Evolutionary conservation across 2,888 invertebrate species (phyloP).

Genomic region (Chelonus formosanus): DNA sequence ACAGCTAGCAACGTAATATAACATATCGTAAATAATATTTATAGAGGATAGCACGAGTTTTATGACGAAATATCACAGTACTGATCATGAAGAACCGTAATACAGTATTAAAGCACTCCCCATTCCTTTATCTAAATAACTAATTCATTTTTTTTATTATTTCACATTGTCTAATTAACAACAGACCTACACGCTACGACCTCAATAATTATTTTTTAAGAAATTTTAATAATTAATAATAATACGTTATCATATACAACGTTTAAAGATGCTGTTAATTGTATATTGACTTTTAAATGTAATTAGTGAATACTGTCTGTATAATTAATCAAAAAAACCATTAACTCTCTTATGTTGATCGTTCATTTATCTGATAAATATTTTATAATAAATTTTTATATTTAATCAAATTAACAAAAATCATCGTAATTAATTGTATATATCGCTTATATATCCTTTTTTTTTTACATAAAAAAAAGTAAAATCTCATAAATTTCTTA

Average conservation of each 20-base stretch:
- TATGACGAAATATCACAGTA: slow-evolving; percentile 62
- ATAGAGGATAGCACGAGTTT: slow-evolving; percentile 45
- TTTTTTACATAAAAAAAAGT: no score
- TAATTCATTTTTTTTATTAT: slow-evolving; percentile 49
- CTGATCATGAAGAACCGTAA: slow-evolving; percentile 52
- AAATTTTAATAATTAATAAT: slow-evolving; percentile 53
- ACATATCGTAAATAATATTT: slow-evolving; percentile 12
- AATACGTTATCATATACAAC: slow-evolving; percentile 60
- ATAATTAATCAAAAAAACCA: slow-evolving; percentile 52
- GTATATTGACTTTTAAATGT: slow-evolving; percentile 62
- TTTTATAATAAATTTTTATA: no score
- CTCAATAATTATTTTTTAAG: slow-evolving; percentile 46
- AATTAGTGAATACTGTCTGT: slow-evolving; percentile 61
- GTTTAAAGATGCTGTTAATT: slow-evolving; percentile 59
- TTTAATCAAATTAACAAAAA: no score
- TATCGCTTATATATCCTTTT: no score
- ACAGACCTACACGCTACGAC: slow-evolving; percentile 58
- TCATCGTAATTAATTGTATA: no score
- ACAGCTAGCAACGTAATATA: slow-evolving; percentile 9
- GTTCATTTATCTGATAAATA: slow-evolving; percentile 12
- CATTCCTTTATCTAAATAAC: slow-evolving; percentile 48
- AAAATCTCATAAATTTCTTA: no score
- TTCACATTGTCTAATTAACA: slow-evolving; percentile 56
- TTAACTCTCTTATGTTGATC: slow-evolving; percentile 44
- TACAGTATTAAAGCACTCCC: slow-evolving; percentile 53